Evolutionary conservation across 1,140 invertebrate genomes (phyloP).

Genomic region (Drosophila lowei): DNA sequence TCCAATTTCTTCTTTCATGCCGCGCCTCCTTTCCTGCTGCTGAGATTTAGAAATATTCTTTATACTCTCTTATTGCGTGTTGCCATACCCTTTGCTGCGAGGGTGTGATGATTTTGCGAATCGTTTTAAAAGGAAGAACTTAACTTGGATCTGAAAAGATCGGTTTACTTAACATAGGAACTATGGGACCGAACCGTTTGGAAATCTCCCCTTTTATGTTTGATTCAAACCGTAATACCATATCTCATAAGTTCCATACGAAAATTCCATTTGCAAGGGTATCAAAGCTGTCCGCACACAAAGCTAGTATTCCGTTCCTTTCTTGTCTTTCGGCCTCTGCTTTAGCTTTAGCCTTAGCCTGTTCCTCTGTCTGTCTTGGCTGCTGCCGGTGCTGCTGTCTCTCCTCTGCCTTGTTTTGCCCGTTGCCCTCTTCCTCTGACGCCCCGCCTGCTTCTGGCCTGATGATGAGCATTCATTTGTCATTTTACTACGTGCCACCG

Average conservation of each 20-base stretch:
- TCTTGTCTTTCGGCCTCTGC: conserved; percentile 18
- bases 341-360: background rate
- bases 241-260: no score
- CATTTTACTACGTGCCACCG: conserved; percentile 81
- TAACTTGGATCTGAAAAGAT: no score
- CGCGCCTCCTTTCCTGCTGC: conserved; percentile 41
- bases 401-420: conserved; percentile 40
- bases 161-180: no score
- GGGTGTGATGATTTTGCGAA: background rate
- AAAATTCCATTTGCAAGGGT: no score
- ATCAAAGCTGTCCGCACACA: no score
- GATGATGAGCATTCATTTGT: conserved; percentile 79
- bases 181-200: no score
- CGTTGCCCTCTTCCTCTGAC: background rate
- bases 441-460: conserved; percentile 19
- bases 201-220: no score
- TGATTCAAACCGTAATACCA: no score
- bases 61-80: conserved; percentile 71
- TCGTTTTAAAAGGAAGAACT: no score
- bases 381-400: conserved; percentile 12
- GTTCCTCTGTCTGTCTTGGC: conserved; percentile 20
- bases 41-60: conserved; percentile 76
- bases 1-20: conserved; percentile 27
- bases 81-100: conserved; percentile 10
- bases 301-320: no score